These are phyloP conservation scores for Drosophila peninsularis DNA, from an alignment of 2,888 invertebrate genomes.

Conservation along the genomic window DNA sequence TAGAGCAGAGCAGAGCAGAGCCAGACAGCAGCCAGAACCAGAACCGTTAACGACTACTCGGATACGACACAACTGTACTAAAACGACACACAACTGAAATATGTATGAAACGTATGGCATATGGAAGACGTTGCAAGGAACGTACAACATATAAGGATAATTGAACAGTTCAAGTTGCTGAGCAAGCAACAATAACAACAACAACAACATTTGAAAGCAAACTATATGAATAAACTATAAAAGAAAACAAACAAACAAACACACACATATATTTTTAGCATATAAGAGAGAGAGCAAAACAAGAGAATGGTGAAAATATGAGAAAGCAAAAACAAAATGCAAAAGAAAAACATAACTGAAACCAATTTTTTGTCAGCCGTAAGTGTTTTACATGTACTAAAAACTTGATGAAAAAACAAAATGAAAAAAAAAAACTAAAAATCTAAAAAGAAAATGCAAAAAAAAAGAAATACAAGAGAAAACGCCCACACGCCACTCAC, in stretches of 20 bases:
- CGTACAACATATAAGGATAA: neutral
- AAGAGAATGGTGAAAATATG: constrained; percentile 10
- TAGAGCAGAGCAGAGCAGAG: neutral
- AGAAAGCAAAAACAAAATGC: constrained; percentile 24
- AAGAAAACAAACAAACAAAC: neutral
- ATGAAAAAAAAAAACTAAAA: constrained; percentile 25
- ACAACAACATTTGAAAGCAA: constrained; percentile 21
- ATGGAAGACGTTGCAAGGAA: constrained; percentile 19
- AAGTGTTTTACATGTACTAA: constrained; percentile 45
- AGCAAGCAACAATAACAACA: constrained; percentile 13
- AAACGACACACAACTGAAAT: constrained; percentile 10
- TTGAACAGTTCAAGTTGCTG: constrained; percentile 6
- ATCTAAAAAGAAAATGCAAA: constrained; percentile 9
- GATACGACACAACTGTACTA: constrained; percentile 55
- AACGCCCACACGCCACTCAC: constrained; percentile 19
- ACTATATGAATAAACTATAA: constrained; percentile 27
- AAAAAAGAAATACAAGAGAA: constrained; percentile 20
- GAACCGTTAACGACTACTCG: constrained; percentile 34
- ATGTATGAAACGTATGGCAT: constrained; percentile 24
- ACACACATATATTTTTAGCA: constrained; percentile 51
- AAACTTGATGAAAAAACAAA: constrained; percentile 8
- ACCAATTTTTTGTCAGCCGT: constrained; percentile 49
- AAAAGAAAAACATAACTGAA: constrained; percentile 34
- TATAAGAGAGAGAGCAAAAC: constrained; percentile 26
- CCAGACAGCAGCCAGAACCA: neutral